Percentiles rank a stretch among this genome's conserved stretches.
Evolutionary conservation across 2,888 invertebrate species (phyloP).

Genomic region (Luperina nickerlii): DNA sequence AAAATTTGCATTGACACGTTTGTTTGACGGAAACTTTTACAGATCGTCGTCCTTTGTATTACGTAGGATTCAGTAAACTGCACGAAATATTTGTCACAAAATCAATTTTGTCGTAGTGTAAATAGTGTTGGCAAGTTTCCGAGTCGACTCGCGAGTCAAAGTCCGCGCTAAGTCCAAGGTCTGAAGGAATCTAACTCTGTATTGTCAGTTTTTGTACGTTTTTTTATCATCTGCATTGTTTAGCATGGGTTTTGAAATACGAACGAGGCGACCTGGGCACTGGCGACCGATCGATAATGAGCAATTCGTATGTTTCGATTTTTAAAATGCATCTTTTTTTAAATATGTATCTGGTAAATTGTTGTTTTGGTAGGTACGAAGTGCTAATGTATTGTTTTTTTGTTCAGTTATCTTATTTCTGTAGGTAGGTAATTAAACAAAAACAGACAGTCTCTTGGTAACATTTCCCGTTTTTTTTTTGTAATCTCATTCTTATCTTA

Average conservation of each 20-base stretch:
- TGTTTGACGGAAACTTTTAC: not conserved
- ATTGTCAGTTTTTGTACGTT: slow-evolving; percentile 52
- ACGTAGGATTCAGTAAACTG: slow-evolving; percentile 22
- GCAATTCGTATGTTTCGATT: not conserved
- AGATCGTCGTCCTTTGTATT: slow-evolving; percentile 27
- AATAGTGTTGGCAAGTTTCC: slow-evolving; percentile 70
- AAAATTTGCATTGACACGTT: not conserved
- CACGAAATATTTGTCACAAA: slow-evolving; percentile 50
- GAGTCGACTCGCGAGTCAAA: slow-evolving; percentile 67
- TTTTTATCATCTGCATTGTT: slow-evolving; percentile 13
- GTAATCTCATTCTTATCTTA: slow-evolving; percentile 6
- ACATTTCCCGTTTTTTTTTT: slow-evolving; percentile 7
- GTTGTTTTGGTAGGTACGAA: not conserved
- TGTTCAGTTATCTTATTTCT: not conserved
- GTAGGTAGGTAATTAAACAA: not conserved
- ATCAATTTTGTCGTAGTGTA: slow-evolving; percentile 49
- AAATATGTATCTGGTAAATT: not conserved
- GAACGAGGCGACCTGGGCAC: not conserved
- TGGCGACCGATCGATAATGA: not conserved
- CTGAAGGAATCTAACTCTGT: slow-evolving; percentile 48
- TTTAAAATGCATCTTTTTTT: not conserved
- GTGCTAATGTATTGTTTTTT: not conserved
- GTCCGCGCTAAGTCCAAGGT: slow-evolving; percentile 72
- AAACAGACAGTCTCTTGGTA: not conserved
- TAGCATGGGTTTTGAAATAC: not conserved